Evolutionary conservation across 2,113 vertebrate genomes (phyloP).

Genomic region (Vicugna pacos): DNA sequence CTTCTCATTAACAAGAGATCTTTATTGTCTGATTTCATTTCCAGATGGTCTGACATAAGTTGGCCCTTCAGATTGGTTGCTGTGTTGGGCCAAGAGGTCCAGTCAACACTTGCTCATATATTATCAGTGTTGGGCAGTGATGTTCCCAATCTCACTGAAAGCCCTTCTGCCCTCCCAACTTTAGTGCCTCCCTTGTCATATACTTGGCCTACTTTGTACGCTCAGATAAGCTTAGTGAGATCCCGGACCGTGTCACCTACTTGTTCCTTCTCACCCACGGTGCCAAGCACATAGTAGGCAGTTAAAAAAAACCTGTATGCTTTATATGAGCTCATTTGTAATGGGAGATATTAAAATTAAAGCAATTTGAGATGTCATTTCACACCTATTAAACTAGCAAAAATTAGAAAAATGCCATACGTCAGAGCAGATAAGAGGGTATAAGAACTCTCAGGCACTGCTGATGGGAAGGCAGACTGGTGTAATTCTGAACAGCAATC

Average conservation of each 20-base stretch:
- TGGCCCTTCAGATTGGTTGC: not conserved
- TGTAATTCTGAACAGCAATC: not conserved
- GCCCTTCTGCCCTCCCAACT: not conserved
- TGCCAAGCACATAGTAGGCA: not conserved
- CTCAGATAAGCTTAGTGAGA: not conserved
- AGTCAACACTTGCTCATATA: not conserved
- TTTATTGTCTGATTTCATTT: not conserved
- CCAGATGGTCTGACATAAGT: not conserved
- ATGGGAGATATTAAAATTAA: slow-evolving; percentile 8
- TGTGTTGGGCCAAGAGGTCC: not conserved
- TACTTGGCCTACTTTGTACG: not conserved
- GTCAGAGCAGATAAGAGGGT: not conserved
- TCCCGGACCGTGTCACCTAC: not conserved
- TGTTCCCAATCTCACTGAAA: not conserved
- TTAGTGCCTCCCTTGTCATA: not conserved
- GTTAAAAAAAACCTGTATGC: not conserved
- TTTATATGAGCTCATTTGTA: not conserved
- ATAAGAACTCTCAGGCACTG: not conserved
- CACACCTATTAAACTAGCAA: not conserved
- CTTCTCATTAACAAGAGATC: not conserved
- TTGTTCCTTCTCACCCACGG: not conserved
- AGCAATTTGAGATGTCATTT: not conserved
- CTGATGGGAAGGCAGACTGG: not conserved
- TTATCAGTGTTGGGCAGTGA: not conserved
- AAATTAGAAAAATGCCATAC: not conserved